Percentiles rank a stretch among this genome's conserved stretches.
Conservation (phyloP, 1,140 invertebrate genomes). For the Drosophila arawakana region DNA sequence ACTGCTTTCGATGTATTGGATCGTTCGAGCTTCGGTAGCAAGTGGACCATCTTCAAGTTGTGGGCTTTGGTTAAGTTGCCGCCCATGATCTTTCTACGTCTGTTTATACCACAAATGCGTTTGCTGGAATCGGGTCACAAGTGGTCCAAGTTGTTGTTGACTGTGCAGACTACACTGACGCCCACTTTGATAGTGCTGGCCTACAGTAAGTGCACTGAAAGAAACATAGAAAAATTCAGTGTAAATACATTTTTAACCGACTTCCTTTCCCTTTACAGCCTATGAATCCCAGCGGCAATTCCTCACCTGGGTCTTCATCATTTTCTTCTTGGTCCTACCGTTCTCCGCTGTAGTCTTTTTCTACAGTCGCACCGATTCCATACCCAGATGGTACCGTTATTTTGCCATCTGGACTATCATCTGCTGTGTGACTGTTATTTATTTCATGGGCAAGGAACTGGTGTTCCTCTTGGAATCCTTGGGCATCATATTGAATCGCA, state of each 20-base stretch:
- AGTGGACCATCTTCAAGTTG: constrained; percentile 24
- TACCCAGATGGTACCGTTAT: constrained; percentile 30
- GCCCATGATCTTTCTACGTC: neutral
- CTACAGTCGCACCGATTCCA: constrained; percentile 11
- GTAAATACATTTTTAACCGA: neutral
- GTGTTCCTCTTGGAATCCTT: constrained; percentile 25
- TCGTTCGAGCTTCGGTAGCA: neutral
- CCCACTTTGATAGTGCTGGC: neutral
- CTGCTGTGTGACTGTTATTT: neutral
- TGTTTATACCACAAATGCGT: constrained; percentile 29
- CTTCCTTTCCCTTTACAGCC: neutral
- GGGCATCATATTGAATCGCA: constrained; percentile 26
- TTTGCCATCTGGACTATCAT: neutral
- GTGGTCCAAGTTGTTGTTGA: constrained; percentile 36
- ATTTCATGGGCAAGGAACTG: constrained; percentile 11
- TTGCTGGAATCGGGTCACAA: neutral
- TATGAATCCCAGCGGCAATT: neutral
- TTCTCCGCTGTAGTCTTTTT: neutral
- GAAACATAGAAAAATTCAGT: no score
- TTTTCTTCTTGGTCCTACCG: neutral
- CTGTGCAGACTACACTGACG: constrained; percentile 21
- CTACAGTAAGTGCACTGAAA: constrained; percentile 7
- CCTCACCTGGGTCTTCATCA: neutral
- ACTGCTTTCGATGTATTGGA: constrained; percentile 18
- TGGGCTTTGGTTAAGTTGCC: constrained; percentile 35